Evolutionary conservation across 2,797 vertebrate genomes (phyloP), one percentile per base, ranked within the genome.

Genomic region (Acomys russatus): DNA sequence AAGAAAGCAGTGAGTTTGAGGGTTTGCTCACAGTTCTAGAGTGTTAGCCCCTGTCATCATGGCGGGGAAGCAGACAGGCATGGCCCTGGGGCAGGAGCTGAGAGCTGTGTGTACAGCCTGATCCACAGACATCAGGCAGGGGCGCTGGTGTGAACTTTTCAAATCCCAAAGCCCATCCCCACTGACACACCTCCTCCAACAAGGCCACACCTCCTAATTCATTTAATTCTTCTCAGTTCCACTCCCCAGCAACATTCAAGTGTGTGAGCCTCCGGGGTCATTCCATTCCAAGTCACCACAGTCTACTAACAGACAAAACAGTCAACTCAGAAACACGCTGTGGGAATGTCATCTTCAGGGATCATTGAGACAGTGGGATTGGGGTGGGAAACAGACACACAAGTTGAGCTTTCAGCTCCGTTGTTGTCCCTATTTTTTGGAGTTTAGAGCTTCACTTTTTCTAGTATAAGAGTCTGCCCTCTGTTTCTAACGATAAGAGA

Each of bases 371-470:
- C 20, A 56, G n/a, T 6, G 63, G 38, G 23, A 28, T 15, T 49
- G 59, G 20, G 38, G 20, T 35, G 35, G 74, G 38, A 15, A 68
- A 88, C 86, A 88, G 38, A 79, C 9, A 10, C 20, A 10, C 2
- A 12, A 1, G 15, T 64, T 92, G 20, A 79, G 64, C 23, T 49
- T 66, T 33, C 51, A 89, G 33, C 66, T 77, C 74, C n/a, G 4
- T 61, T 71, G 4, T 61, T 71, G 33, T 61, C 76, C 77, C 23
- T 22, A 12, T 54, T n/a, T 44, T 76, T 11, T 63, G 17, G 84
- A 59, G n/a, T 92, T 92, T 88, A 23, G n/a, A 85, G 51, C 35
- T 3, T 88, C 33, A 4, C 14, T 33, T 87, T 95, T 79, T 73
- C 51, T 49, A 25, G 28, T 61, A 0, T 35, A 71, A 89, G 76